A percentile compares a stretch with the other conserved stretches of the same genome.
Evolutionary conservation across 2,888 invertebrate genomes (phyloP).

Genomic region (Andrena praecox): DNA sequence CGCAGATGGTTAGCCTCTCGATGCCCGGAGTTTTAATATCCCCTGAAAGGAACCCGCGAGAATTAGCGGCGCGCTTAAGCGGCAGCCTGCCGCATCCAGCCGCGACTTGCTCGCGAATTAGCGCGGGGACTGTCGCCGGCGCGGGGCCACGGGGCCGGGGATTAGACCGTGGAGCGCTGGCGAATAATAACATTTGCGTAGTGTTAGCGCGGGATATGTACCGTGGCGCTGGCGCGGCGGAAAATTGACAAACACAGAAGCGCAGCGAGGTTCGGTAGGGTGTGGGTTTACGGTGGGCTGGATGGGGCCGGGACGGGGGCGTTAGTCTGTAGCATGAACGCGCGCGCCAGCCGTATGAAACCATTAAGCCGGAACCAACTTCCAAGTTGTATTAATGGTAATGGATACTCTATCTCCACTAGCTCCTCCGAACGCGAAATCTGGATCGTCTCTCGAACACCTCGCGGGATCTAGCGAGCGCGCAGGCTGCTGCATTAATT

Average conservation of each 20-base stretch:
- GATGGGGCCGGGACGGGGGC: not conserved
- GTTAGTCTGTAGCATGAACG: constrained; percentile 5
- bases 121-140: not conserved
- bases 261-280: not conserved
- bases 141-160: constrained; percentile 13
- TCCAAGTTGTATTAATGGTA: constrained; percentile 46
- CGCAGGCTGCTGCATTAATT: not conserved
- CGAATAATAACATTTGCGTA: constrained; percentile 59
- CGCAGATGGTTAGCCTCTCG: not conserved
- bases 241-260: constrained; percentile 42
- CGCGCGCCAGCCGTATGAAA: constrained; percentile 34
- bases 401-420: constrained; percentile 38
- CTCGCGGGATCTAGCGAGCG: not conserved
- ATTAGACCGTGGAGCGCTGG: constrained; percentile 4
- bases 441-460: constrained; percentile 49
- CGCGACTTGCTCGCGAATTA: constrained; percentile 24
- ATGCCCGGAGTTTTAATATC: constrained; percentile 29
- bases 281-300: too few relatives aligned
- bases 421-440: constrained; percentile 21
- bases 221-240: not conserved
- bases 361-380: constrained; percentile 40
- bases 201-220: constrained; percentile 27
- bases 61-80: constrained; percentile 19
- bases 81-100: not conserved
- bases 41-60: constrained; percentile 5